Percentiles rank a stretch among this genome's conserved stretches.
phyloP scores from a whole-genome alignment of 2,797 vertebrate species.

The Aselliscus stoliczkanus region DNA sequence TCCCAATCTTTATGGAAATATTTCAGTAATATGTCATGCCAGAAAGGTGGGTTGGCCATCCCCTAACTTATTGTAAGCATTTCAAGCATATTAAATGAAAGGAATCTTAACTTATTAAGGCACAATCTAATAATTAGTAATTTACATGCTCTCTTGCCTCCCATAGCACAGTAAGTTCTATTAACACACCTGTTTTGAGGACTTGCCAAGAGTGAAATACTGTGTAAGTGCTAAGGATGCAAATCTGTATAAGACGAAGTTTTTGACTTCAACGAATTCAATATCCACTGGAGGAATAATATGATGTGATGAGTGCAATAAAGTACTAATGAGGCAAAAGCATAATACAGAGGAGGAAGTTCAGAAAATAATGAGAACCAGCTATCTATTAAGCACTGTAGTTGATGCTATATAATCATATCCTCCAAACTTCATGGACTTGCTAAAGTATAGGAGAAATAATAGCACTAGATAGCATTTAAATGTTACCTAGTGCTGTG shows the following conservation, averaged over 20 bases:
- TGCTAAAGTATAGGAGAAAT: neutral
- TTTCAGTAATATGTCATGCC: neutral
- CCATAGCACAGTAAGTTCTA: neutral
- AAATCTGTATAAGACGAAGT: neutral
- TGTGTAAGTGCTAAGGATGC: neutral
- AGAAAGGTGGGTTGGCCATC: neutral
- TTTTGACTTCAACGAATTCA: neutral
- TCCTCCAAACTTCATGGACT: neutral
- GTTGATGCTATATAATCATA: neutral
- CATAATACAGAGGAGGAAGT: neutral
- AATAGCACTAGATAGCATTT: neutral
- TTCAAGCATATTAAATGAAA: neutral
- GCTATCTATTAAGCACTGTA: neutral
- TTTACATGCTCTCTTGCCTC: neutral
- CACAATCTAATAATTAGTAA: neutral
- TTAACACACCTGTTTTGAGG: neutral
- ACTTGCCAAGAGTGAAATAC: neutral
- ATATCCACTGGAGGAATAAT: neutral
- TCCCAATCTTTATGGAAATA: neutral
- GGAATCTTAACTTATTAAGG: neutral
- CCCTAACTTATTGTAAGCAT: neutral
- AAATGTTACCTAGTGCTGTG: neutral
- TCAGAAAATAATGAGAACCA: neutral
- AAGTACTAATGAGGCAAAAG: neutral
- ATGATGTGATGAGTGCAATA: neutral